Base-by-base conservation (phyloP, 2,888 invertebrate genomes). In the Resseliella maxima region DNA sequence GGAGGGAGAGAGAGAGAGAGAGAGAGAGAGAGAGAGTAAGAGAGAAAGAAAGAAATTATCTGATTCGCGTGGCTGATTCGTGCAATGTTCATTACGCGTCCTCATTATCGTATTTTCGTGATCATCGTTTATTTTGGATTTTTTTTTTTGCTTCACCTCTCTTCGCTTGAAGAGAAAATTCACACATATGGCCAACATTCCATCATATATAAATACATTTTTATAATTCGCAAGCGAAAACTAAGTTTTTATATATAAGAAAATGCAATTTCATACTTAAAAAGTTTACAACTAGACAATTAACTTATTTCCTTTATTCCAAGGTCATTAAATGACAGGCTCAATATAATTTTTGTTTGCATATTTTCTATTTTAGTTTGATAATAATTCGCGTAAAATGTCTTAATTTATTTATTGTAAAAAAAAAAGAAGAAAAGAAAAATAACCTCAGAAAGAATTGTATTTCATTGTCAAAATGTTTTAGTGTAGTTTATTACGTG, bases 341-440 rank as follows among this genome's bases (percentile, higher is more conserved):
- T 59, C 24, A 15, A 50, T 12, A 18, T 50, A 50, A 2, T 50
- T 50, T 50, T 18, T 12, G 41, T 41, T 50, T 18, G 10, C 2
- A 21, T 18, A 50, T 18, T 50, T 50, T 8, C 50, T 50, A 21
- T 8, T 50, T 18, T 18, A 41, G 41, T 50, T 50, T 50, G 2
- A 18, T 50, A 21, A 50, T 41, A 41, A 41, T 12, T 41, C 41
- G 6, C 5, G 18, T 15, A 50, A 50, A 50, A 50, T 18, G n/a
- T 59, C 24, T 24, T 59, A 59, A n/a, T 59, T 59, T 59, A 59
- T 59, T 59, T 59, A 24, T 59, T 59, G 59, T 59, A 59, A 15
- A 41, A 41, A 41, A 41, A 8, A 41, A 41, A 41, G n/a, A n/a
- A n/a, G n/a, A n/a, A n/a, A n/a, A n/a, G n/a, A n/a, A n/a, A n/a